Conservation (phyloP, 2,113 vertebrate genomes). For the Seriola quinqueradiata region DNA sequence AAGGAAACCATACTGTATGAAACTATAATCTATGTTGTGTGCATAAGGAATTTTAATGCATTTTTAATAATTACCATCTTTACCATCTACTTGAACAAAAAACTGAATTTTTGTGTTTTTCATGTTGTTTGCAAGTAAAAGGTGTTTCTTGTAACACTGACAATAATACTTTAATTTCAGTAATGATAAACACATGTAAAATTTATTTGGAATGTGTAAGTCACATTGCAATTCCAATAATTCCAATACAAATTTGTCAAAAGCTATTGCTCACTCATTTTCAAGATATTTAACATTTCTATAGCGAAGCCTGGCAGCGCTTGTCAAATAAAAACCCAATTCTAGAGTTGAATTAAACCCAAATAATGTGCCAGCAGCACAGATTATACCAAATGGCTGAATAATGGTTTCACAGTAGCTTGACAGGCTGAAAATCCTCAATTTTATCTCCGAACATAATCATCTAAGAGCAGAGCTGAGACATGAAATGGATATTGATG, state of each 20-base stretch:
- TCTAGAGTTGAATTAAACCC: conserved; percentile 6
- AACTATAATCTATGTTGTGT: background rate
- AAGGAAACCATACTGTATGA: background rate
- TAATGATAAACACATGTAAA: no score
- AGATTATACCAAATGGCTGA: conserved; percentile 21
- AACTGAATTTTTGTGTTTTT: background rate
- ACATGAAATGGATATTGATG: conserved; percentile 31
- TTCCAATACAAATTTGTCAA: background rate
- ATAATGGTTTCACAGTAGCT: conserved; percentile 26
- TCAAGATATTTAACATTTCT: conserved; percentile 3
- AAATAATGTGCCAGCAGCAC: conserved; percentile 17
- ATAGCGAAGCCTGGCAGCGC: background rate
- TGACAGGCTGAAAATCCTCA: conserved; percentile 20
- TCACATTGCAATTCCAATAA: background rate
- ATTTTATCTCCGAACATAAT: conserved; percentile 33
- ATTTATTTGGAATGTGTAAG: background rate
- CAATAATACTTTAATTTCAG: background rate
- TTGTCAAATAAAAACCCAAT: conserved; percentile 3
- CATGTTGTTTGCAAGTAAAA: background rate
- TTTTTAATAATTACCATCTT: background rate
- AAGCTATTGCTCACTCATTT: background rate
- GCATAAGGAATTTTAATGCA: background rate
- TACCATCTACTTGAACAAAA: background rate
- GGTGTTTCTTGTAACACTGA: background rate
- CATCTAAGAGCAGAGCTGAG: conserved; percentile 34